phyloP scores from a whole-genome alignment of 1,140 invertebrate genomes.

The Steinernema khuongi region DNA sequence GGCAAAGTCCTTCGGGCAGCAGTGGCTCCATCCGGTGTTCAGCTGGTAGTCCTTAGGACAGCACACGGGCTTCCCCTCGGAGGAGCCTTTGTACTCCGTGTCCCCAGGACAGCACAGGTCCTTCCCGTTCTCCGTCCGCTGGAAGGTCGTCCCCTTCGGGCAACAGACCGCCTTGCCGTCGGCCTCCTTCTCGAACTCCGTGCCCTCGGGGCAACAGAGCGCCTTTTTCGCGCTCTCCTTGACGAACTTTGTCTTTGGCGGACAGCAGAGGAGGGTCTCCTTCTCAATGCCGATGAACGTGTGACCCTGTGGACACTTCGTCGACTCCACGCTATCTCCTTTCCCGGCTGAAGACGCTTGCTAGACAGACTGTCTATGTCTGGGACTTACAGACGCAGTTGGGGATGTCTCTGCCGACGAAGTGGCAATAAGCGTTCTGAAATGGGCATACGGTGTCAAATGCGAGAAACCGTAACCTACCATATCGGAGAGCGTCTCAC shows the following conservation, averaged over 20 bases:
- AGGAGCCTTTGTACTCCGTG: not conserved
- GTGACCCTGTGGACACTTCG: not conserved
- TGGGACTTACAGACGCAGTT: not conserved
- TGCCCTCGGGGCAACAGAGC: not conserved
- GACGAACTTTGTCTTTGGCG: not conserved
- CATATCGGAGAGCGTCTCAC: not conserved
- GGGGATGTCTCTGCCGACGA: not conserved
- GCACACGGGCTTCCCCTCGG: not conserved
- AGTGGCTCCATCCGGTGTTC: not conserved
- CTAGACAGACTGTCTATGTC: not conserved
- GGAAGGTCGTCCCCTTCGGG: not conserved
- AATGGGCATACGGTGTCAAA: not conserved
- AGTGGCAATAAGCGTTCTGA: not conserved
- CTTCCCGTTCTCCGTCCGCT: not conserved
- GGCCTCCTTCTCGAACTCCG: not conserved
- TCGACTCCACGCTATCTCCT: not conserved
- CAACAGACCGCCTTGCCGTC: not conserved
- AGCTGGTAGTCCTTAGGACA: not conserved
- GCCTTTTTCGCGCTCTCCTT: not conserved
- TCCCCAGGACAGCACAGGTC: not conserved
- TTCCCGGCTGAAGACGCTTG: not conserved
- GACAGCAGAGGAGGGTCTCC: not conserved
- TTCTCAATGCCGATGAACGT: conserved; percentile 7
- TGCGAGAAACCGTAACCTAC: not conserved
- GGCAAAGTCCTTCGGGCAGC: not conserved